phyloP scores from a whole-genome alignment of 2,888 invertebrate species.

The Hirtodrosophila confusa region DNA sequence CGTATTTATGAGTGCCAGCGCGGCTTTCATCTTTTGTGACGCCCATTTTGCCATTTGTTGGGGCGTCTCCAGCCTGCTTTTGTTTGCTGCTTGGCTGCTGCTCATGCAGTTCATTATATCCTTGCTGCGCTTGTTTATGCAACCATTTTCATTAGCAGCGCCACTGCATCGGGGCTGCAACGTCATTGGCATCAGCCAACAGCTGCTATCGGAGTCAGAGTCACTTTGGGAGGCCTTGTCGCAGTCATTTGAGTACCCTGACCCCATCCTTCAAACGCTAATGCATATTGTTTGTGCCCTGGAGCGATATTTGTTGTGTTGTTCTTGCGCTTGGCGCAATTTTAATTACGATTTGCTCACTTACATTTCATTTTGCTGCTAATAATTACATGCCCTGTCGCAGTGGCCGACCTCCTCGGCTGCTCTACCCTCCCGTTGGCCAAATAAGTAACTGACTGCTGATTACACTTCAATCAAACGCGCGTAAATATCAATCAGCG shows the following conservation, averaged over 20 bases:
- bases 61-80: slow-evolving; percentile 7
- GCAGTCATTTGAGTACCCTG: slow-evolving; percentile 58
- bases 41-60: slow-evolving; percentile 48
- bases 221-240: slow-evolving; percentile 28
- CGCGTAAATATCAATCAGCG: slow-evolving; percentile 78
- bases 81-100: slow-evolving; percentile 22
- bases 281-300: slow-evolving; percentile 75
- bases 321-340: slow-evolving; percentile 57
- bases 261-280: slow-evolving; percentile 52
- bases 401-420: background rate
- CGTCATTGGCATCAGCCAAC: slow-evolving; percentile 71
- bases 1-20: slow-evolving; percentile 69
- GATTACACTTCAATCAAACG: slow-evolving; percentile 78
- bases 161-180: slow-evolving; percentile 39
- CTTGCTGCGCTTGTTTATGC: slow-evolving; percentile 67
- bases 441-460: slow-evolving; percentile 46
- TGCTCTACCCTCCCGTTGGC: slow-evolving; percentile 4
- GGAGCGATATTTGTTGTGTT: slow-evolving; percentile 66
- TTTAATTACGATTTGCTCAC: slow-evolving; percentile 79
- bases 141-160: slow-evolving; percentile 73
- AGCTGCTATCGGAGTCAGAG: background rate
- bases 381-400: slow-evolving; percentile 46
- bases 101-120: slow-evolving; percentile 48
- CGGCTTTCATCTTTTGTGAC: slow-evolving; percentile 74
- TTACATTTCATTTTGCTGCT: slow-evolving; percentile 72